These are phyloP conservation scores for Hypsopygia costalis DNA, from an alignment of 2,888 invertebrate genomes.

Conservation along the genomic window DNA sequence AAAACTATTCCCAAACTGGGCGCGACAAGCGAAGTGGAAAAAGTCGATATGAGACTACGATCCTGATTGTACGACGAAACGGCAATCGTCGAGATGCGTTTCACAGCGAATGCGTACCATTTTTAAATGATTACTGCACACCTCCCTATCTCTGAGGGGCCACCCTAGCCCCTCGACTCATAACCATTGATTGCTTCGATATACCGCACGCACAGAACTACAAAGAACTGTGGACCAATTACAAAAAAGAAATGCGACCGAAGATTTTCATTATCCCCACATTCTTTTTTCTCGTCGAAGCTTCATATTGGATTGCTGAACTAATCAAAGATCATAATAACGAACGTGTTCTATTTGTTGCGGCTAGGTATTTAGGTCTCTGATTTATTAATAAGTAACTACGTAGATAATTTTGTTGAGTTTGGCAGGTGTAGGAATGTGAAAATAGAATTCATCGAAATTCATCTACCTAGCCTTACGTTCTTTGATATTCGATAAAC, in stretches of 20 bases:
- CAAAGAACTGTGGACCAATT: slow-evolving; percentile 66
- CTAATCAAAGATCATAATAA: slow-evolving; percentile 31
- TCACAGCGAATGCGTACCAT: slow-evolving; percentile 60
- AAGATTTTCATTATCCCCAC: slow-evolving; percentile 60
- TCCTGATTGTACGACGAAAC: slow-evolving; percentile 69
- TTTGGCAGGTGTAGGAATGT: slow-evolving; percentile 10
- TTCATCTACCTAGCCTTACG: slow-evolving; percentile 11
- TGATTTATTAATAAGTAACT: slow-evolving; percentile 10
- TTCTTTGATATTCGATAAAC: slow-evolving; percentile 1
- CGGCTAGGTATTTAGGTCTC: slow-evolving; percentile 9
- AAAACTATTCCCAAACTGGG: slow-evolving; percentile 73
- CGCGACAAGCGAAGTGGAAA: slow-evolving; percentile 74
- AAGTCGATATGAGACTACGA: slow-evolving; percentile 70
- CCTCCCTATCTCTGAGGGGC: slow-evolving; percentile 19
- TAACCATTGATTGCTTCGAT: slow-evolving; percentile 67
- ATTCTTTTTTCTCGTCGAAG: slow-evolving; percentile 33
- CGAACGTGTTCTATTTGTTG: slow-evolving; percentile 10
- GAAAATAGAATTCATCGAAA: slow-evolving; percentile 7
- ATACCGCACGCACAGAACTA: slow-evolving; percentile 51
- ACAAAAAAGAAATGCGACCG: slow-evolving; percentile 55
- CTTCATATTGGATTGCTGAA: slow-evolving; percentile 34
- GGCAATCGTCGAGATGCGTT: slow-evolving; percentile 69
- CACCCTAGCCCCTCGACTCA: slow-evolving; percentile 27
- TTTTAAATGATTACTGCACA: slow-evolving; percentile 63
- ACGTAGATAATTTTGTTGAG: slow-evolving; percentile 8